Evolutionary conservation across 1,140 invertebrate genomes (phyloP).

Genomic region (Antheraea mylitta): DNA sequence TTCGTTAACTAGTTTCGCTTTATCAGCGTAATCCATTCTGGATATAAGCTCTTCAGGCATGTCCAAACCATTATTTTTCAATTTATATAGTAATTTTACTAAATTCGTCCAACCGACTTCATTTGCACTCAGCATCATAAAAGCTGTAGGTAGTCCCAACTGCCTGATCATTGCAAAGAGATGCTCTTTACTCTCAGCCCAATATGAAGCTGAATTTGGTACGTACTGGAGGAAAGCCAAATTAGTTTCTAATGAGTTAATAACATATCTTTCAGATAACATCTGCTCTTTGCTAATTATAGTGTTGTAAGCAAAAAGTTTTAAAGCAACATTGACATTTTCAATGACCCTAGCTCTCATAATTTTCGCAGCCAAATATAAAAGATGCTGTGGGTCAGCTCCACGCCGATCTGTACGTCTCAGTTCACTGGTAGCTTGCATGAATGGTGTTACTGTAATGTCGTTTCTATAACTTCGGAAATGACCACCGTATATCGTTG

Average conservation of each 20-base stretch:
- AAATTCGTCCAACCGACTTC: conserved; percentile 60
- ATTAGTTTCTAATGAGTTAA: conserved; percentile 34
- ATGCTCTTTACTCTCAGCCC: conserved; percentile 51
- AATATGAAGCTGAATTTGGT: conserved; percentile 45
- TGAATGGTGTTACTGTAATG: conserved; percentile 16
- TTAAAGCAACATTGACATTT: conserved; percentile 24
- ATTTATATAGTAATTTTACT: conserved; percentile 55
- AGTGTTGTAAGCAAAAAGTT: conserved; percentile 23
- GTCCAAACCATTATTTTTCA: conserved; percentile 38
- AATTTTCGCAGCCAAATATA: conserved; percentile 34
- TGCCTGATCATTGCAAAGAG: conserved; percentile 68
- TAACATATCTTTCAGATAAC: conserved; percentile 26
- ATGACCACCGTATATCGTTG: conserved; percentile 26
- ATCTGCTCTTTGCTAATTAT: conserved; percentile 24
- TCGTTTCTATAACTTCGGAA: conserved; percentile 26
- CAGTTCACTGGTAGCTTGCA: conserved; percentile 18
- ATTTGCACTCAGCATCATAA: conserved; percentile 55
- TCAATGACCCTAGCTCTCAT: conserved; percentile 28
- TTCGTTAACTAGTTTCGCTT: conserved; percentile 49
- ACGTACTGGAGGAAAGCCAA: conserved; percentile 28
- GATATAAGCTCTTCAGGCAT: conserved; percentile 28
- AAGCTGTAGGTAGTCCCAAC: conserved; percentile 47
- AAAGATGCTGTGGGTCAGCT: conserved; percentile 27
- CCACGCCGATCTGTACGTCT: conserved; percentile 21
- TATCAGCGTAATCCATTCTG: conserved; percentile 36